A percentile compares a stretch with the other conserved stretches of the same genome.
Evolutionary conservation across 2,888 invertebrate genomes (phyloP).

Genomic region (Acleris literana): DNA sequence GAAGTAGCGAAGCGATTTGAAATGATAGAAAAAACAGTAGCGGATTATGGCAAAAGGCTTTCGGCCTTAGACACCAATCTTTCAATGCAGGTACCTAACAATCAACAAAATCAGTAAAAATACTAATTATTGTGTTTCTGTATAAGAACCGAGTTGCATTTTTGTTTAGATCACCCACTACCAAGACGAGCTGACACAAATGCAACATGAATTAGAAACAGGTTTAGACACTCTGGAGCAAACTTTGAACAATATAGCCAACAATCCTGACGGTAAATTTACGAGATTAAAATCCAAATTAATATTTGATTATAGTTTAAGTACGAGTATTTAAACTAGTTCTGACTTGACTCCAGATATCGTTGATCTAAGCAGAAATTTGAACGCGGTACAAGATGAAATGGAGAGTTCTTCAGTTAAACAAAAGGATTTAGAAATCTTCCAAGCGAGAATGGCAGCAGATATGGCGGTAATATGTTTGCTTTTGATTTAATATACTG

Average conservation of each 20-base stretch:
- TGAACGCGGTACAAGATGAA: conserved; percentile 14
- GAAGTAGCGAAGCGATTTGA: no score
- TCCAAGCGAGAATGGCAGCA: conserved; percentile 21
- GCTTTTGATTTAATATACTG: no score
- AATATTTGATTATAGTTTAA: background rate
- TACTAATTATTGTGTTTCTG: no score
- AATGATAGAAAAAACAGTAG: no score
- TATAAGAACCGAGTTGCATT: no score
- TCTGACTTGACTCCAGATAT: conserved; percentile 11
- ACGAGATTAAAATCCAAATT: background rate
- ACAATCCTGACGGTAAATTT: conserved; percentile 22
- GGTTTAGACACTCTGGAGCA: conserved; percentile 20
- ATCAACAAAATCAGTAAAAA: no score
- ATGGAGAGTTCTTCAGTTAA: conserved; percentile 1
- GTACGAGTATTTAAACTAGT: background rate
- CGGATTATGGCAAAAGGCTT: no score
- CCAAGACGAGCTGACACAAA: conserved; percentile 27
- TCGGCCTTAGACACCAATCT: no score
- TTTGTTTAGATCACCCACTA: conserved; percentile 18
- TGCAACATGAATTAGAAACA: conserved; percentile 30
- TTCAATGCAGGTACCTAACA: no score
- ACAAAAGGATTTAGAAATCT: conserved; percentile 27
- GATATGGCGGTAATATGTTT: conserved; percentile 31
- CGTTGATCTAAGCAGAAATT: conserved; percentile 12
- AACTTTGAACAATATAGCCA: conserved; percentile 9